Evolutionary conservation across 2,888 invertebrate genomes (phyloP), one percentile per base, ranked within the genome.

Genomic region (Conomelus anceps): DNA sequence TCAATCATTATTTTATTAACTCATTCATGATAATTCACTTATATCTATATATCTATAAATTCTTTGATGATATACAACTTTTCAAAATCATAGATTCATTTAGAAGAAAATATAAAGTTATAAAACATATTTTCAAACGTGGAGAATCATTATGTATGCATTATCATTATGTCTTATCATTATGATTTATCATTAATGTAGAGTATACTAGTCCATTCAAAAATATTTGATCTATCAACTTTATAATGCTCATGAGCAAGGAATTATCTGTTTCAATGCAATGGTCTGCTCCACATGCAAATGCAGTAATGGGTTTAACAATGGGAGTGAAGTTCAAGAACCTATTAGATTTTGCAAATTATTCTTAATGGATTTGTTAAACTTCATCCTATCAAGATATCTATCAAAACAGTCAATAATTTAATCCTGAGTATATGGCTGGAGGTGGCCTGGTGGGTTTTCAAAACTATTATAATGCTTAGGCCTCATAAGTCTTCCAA

Each of bases 11-110:
- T 63, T 63, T 63, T n/a, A 63, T 63, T 63, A 63, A 20, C 20
- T 63, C n/a, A 63, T 63, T 63, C 63, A 63, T 63, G 63, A 63
- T 63, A 63, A 63, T 63, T 63, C 87, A 87, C 87, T 26, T 34
- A 87, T 29, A 34, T 87, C 26, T n/a, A n/a, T n/a, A n/a, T n/a
- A n/a, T n/a, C n/a, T 29, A 87, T 22, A 86, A 24, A 87, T 87
- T 87, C 34, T 26, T 26, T 22, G 22, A 87, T 24, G 22, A 24
- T 86, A 86, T 86, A 86, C 24, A 24, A 86, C 24, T 86, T 86
- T 85, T 86, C 22, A 22, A 24, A 24, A 87, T 26, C 26, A 26
- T 29, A 29, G 22, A 26, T 87, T 26, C 26, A 29, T 24, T 87
- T 26, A 63, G n/a, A 63, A 63, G 63, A 63, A 63, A 63, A 63